Percentiles rank a stretch among this genome's conserved stretches.
Conservation (phyloP, 1,140 invertebrate genomes). For the Cydia strobilella region DNA sequence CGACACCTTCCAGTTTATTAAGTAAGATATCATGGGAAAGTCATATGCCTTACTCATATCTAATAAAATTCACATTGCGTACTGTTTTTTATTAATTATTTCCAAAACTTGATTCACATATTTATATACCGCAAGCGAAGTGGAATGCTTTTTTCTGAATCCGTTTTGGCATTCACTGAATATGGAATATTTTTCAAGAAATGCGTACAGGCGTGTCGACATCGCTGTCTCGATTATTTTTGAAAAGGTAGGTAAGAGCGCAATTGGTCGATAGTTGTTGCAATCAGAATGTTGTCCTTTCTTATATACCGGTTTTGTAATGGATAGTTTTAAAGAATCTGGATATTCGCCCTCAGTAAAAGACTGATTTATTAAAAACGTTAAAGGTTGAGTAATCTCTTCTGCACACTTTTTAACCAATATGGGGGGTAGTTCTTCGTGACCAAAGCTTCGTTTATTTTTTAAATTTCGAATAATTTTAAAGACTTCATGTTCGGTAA, state of each 20-base stretch:
- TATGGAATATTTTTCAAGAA: conserved; percentile 16
- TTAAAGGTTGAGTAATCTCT: conserved; percentile 9
- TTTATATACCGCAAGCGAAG: conserved; percentile 23
- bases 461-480: conserved; percentile 20
- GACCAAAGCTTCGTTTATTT: conserved; percentile 32
- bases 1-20: conserved; percentile 18
- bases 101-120: conserved; percentile 14
- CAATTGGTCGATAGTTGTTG: conserved; percentile 26
- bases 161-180: conserved; percentile 16
- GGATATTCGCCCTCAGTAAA: conserved; percentile 12
- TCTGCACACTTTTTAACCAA: conserved; percentile 24
- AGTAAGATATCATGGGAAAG: conserved; percentile 25
- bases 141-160: conserved; percentile 27
- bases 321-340: not conserved
- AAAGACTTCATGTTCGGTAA: not conserved
- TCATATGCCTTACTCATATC: conserved; percentile 34
- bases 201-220: not conserved
- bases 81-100: conserved; percentile 15
- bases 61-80: conserved; percentile 15
- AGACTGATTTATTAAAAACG: conserved; percentile 9
- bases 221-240: conserved; percentile 25
- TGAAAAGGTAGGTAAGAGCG: conserved; percentile 10
- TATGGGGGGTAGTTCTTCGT: conserved; percentile 13
- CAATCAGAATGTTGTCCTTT: not conserved
- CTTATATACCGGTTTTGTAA: conserved; percentile 18